Evolutionary conservation across 2,113 vertebrate species (phyloP).

Genomic region (Oriolus oriolus): DNA sequence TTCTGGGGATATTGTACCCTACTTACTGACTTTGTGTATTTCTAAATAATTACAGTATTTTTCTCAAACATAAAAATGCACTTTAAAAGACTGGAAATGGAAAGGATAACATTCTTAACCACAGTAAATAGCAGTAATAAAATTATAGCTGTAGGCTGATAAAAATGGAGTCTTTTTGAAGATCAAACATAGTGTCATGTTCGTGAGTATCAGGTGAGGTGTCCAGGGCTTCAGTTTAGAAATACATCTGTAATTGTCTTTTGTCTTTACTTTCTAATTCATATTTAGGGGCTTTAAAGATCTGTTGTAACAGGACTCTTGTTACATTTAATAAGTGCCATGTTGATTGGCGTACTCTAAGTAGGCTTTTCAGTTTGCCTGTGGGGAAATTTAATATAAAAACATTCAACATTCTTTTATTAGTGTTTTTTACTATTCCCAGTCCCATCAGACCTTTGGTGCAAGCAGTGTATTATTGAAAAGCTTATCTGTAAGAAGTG

Average conservation of each 20-base stretch:
- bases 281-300: slow-evolving; percentile 79
- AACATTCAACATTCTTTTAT: slow-evolving; percentile 86
- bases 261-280: slow-evolving; percentile 79
- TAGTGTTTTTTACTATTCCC: slow-evolving; percentile 86
- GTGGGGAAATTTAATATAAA: slow-evolving; percentile 85
- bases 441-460: slow-evolving; percentile 84
- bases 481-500: slow-evolving; percentile 85
- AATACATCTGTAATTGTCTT: slow-evolving; percentile 74
- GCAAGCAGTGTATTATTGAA: slow-evolving; percentile 83
- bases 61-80: background rate
- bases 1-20: background rate
- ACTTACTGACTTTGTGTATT: background rate
- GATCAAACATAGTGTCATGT: slow-evolving; percentile 56
- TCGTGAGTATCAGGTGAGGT: slow-evolving; percentile 43
- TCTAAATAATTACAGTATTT: slow-evolving; percentile 11
- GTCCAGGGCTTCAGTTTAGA: slow-evolving; percentile 68
- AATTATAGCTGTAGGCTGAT: slow-evolving; percentile 27
- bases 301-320: slow-evolving; percentile 80
- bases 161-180: slow-evolving; percentile 58
- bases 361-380: slow-evolving; percentile 83
- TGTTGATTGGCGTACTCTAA: slow-evolving; percentile 82
- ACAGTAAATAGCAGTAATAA: slow-evolving; percentile 31
- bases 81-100: slow-evolving; percentile 17
- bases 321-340: slow-evolving; percentile 84
- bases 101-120: slow-evolving; percentile 27